Conservation (phyloP, 1,140 invertebrate species). For the Catajapyx aquilonaris region DNA sequence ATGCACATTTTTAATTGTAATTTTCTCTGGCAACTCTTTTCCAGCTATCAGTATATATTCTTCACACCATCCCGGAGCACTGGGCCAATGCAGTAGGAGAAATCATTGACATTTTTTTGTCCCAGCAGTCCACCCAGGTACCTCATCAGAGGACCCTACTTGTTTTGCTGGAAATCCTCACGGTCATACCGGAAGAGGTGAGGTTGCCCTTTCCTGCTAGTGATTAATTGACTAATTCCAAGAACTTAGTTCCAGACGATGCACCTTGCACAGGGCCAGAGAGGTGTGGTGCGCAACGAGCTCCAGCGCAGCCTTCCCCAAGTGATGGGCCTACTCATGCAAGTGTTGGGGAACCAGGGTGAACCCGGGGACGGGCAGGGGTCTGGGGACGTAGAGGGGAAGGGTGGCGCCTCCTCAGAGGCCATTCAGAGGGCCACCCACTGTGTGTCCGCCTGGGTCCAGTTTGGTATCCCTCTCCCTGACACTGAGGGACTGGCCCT, state of each 20-base stretch:
- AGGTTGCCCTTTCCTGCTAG: too few relatives aligned
- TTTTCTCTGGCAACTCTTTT: slow-evolving; percentile 18
- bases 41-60: slow-evolving; percentile 40
- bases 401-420: too few relatives aligned
- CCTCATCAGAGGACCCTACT: slow-evolving; percentile 26
- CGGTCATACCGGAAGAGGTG: slow-evolving; percentile 62
- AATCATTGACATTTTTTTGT: slow-evolving; percentile 37
- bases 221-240: too few relatives aligned
- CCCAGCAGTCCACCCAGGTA: slow-evolving; percentile 30
- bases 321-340: too few relatives aligned
- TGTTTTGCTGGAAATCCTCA: slow-evolving; percentile 47
- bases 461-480: slow-evolving; percentile 26
- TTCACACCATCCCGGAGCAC: slow-evolving; percentile 33
- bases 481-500: slow-evolving; percentile 5
- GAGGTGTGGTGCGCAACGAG: slow-evolving; percentile 21
- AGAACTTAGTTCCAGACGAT: slow-evolving; percentile 31
- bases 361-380: slow-evolving; percentile 9
- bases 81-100: slow-evolving; percentile 42
- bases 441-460: slow-evolving; percentile 39
- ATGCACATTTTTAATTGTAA: slow-evolving; percentile 6
- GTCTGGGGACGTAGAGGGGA: slow-evolving; percentile 10
- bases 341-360: too few relatives aligned
- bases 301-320: slow-evolving; percentile 21
- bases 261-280: slow-evolving; percentile 21
- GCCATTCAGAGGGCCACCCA: slow-evolving; percentile 30